Conservation (phyloP, 2,797 vertebrate genomes). For the Peromyscus melanophrys region DNA sequence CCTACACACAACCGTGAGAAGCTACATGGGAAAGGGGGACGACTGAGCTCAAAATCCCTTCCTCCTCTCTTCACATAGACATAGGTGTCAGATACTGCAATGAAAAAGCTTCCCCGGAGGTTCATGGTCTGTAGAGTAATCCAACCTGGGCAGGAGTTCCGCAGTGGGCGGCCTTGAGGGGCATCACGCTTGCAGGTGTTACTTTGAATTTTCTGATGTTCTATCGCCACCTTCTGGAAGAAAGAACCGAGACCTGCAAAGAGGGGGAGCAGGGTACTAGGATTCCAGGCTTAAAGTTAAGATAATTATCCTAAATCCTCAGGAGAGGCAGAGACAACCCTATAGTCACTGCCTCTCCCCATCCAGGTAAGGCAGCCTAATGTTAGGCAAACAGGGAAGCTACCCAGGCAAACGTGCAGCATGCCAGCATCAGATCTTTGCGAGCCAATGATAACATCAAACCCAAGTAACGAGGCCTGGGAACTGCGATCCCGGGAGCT, state of each 20-base stretch:
- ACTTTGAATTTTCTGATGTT: constrained; percentile 75
- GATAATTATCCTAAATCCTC: background rate
- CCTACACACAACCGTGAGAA: background rate
- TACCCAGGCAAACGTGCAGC: background rate
- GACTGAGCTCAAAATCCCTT: background rate
- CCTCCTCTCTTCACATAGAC: background rate
- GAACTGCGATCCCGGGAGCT: background rate
- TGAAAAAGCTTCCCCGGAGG: background rate
- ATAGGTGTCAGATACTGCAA: background rate
- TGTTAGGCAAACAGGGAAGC: background rate
- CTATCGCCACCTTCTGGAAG: constrained; percentile 89
- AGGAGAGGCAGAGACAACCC: background rate
- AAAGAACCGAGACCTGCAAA: background rate
- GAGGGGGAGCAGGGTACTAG: background rate
- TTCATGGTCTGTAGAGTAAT: background rate
- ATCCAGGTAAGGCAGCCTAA: background rate
- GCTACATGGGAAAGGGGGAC: background rate
- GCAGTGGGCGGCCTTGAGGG: background rate
- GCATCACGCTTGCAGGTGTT: background rate
- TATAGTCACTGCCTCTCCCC: background rate
- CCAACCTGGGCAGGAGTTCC: background rate
- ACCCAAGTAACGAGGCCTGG: constrained; percentile 9
- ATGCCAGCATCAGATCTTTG: background rate
- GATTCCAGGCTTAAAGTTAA: constrained; percentile 4
- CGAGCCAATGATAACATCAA: constrained; percentile 54